Base-by-base conservation (phyloP, 2,888 invertebrate species). In the Dione vanillae region DNA sequence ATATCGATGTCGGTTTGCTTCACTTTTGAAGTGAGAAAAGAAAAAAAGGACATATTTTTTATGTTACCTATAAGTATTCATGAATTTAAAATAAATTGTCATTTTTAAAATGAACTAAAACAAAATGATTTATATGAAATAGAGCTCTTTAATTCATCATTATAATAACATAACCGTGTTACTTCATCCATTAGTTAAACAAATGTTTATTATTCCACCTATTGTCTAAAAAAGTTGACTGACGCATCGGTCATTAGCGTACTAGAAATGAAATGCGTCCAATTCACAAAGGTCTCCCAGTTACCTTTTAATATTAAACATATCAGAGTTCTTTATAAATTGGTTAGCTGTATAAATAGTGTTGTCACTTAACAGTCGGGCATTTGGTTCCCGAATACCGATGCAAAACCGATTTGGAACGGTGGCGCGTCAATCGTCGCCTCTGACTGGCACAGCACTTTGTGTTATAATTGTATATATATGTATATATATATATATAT, bases 351-450 rank as follows among this genome's bases (percentile, higher is more conserved):
- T 90, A 91, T 88, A 88, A 89, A 91, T 91, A 90, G 90, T 85
- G 83, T 80, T 86, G 90, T 90, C 90, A 88, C 86, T 89, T 90
- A 87, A 80, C 88, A 81, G 81, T 73, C 79, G 79, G 79, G 80
- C 82, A 82, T 85, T 86, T 80, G 85, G 88, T 87, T 88, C 88
- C 88, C 86, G 89, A 89, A 90, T 90, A 83, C 90, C 88, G 82
- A 84, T 85, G 85, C 84, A 82, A 79, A 82, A 83, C 82, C 85
- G 86, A 89, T 87, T 88, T 89, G 85, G 88, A 83, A 78, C 90
- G 85, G 77, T 81, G 82, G 78, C 82, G 76, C 84, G 88, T 90
- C 90, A 87, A 86, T 91, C 90, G 78, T 77, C 84, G 76, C 82
- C 84, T 79, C 74, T 76, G 79, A 74, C 72, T 75, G 76, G 35